These are phyloP conservation scores for Aldrovandia affinis DNA, from an alignment of 2,797 vertebrate species.

Conservation along the genomic window DNA sequence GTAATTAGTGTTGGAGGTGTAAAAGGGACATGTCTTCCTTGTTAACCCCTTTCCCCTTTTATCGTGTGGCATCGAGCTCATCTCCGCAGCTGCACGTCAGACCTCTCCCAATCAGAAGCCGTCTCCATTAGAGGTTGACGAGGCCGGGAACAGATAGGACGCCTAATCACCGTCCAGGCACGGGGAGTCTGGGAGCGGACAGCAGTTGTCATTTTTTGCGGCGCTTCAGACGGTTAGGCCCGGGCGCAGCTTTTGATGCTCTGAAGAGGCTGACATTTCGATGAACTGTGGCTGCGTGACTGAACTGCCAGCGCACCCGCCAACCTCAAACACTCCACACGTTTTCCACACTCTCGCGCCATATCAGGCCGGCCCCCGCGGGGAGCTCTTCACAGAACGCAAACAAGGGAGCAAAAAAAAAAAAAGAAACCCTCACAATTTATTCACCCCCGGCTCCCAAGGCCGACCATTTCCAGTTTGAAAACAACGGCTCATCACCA, in stretches of 20 bases:
- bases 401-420: constrained; percentile 24
- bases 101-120: constrained; percentile 27
- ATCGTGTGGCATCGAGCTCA: constrained; percentile 21
- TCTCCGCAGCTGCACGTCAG: constrained; percentile 17
- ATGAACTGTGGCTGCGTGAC: constrained; percentile 41
- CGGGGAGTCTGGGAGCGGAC: constrained; percentile 37
- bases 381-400: constrained; percentile 23
- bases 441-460: constrained; percentile 40
- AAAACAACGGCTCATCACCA: constrained; percentile 9
- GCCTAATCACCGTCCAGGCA: constrained; percentile 46
- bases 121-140: constrained; percentile 15
- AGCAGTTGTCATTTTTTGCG: not conserved
- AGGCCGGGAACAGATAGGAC: constrained; percentile 31
- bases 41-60: constrained; percentile 16
- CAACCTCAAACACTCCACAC: constrained; percentile 23
- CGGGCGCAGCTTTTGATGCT: constrained; percentile 47
- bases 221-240: not conserved
- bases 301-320: constrained; percentile 43
- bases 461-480: constrained; percentile 5
- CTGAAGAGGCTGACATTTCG: constrained; percentile 40
- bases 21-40: constrained; percentile 5
- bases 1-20: constrained; percentile 25
- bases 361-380: constrained; percentile 27
- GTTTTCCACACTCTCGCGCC: constrained; percentile 32
- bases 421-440: constrained; percentile 31